Base-by-base conservation (phyloP, 1,140 invertebrate species). In the Camponotus floridanus region DNA sequence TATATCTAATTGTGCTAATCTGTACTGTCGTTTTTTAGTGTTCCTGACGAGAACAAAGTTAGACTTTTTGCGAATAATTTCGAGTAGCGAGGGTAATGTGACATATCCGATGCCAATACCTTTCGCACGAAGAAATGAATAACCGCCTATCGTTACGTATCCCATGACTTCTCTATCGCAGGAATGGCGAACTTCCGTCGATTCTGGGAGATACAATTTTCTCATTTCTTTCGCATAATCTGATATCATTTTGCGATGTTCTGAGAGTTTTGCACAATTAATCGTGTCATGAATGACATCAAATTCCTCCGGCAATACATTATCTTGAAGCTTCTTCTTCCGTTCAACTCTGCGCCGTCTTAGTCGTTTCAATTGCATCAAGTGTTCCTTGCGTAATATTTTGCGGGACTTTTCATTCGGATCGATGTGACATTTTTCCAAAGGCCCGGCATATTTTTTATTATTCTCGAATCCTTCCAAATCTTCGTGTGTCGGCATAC, bases 161-260 rank as follows among this genome's bases (percentile, higher is more conserved):
- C 98, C 98, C 88, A 98, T 96, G 3, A 97, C 95, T 93, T 97
- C 95, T 89, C 97, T 95, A 21, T 95, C 95, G 91, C 96, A 96
- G n/a, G 96, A 96, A 68, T 96, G 90, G n/a, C 97, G 96, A 51
- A 98, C 95, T 48, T 92, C 95, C 48, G 93, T 92, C 93, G 94
- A 80, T 93, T 94, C 64, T 95, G 97, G 97, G 57, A 98, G 91
- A 96, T 97, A 98, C 3, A 98, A 92, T 61, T 96, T 94, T 84
- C 95, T 95, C 96, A 98, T 98, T 91, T 95, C 92, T 88, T 95
- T 92, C 2, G 95, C 94, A 87, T 97, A 96, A 65, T 96, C 94
- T 9, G 92, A 87, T 42, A 96, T 94, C 57, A 95, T 86, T 26
- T 92, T 83, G 3, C 80, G 55, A n/a, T 15, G 26, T 67, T 73